Base-by-base conservation (phyloP, 2,113 vertebrate species). In the Callipepla squamata region DNA sequence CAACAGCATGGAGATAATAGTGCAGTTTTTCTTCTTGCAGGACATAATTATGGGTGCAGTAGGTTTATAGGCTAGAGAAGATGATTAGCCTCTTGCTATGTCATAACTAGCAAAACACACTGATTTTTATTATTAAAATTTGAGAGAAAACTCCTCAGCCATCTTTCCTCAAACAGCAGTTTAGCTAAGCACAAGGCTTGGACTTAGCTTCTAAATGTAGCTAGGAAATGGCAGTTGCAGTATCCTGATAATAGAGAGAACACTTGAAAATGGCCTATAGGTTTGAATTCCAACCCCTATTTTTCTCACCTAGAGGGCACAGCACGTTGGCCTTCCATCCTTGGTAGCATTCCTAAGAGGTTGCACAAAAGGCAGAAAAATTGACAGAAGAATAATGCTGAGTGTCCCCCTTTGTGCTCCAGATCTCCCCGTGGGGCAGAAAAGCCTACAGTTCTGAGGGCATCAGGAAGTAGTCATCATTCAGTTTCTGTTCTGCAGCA, bases 91-190 rank as follows among this genome's bases (percentile, higher is more conserved):
- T 95, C 95, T 94, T 62, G 83, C 77, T 96, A n/a, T 51, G 80
- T 58, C 42, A 40, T 17, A 85, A 78, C 74, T 90, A 85, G 86
- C 88, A 89, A 95, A 96, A 93, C 89, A 91, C 63, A 85, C 47
- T 63, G 83, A 84, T 76, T 89, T 96, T 96, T 95, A 95, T 95
- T 94, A 58, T 78, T 25, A 22, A 73, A 28, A 90, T 50, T 84
- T 30, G 88, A 94, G 80, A 74, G 83, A 95, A 88, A 90, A 59
- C 83, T 80, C 80, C 89, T 95, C 92, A 92, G 92, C 92, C 95
- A 90, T 82, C 93, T 85, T 88, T 95, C 88, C 94, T 92, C 92
- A 77, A 93, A 95, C 93, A 96, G 94, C 94, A 96, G 94, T 81
- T 92, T 59, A 82, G 92, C 94, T 94, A 95, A 94, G 93, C 92